Evolutionary conservation across 2,113 vertebrate species (phyloP).

Genomic region (Cavia aperea): DNA sequence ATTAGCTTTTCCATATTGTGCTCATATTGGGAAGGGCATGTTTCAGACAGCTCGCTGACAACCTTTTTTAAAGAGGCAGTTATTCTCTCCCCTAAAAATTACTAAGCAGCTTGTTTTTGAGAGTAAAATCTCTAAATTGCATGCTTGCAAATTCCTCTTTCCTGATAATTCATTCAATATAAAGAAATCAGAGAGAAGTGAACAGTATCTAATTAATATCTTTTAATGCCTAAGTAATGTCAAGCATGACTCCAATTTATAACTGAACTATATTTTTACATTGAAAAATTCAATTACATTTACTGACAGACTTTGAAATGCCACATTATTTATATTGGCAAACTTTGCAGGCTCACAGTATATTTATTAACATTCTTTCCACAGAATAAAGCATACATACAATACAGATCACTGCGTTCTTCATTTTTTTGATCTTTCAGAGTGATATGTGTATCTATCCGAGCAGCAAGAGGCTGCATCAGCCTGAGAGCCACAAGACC

Average conservation of each 20-base stretch:
- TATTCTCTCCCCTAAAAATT: slow-evolving; percentile 72
- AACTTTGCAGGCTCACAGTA: slow-evolving; percentile 73
- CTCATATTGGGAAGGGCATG: slow-evolving; percentile 69
- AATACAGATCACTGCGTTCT: slow-evolving; percentile 78
- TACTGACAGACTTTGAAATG: slow-evolving; percentile 80
- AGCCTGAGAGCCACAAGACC: slow-evolving; percentile 69
- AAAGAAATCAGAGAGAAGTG: slow-evolving; percentile 65
- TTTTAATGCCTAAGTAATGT: slow-evolving; percentile 77
- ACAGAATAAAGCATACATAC: slow-evolving; percentile 74
- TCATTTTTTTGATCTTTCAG: slow-evolving; percentile 77
- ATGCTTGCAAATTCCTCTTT: slow-evolving; percentile 71
- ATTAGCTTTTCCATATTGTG: slow-evolving; percentile 76
- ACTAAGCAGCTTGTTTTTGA: slow-evolving; percentile 71
- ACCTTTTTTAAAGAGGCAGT: slow-evolving; percentile 70
- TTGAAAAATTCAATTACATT: slow-evolving; percentile 80
- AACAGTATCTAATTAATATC: slow-evolving; percentile 78
- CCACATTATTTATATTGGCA: slow-evolving; percentile 78
- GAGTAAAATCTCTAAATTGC: slow-evolving; percentile 73
- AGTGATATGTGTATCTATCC: slow-evolving; percentile 72
- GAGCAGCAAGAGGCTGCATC: slow-evolving; percentile 58
- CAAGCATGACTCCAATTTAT: slow-evolving; percentile 76
- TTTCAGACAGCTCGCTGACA: slow-evolving; percentile 74
- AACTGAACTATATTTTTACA: slow-evolving; percentile 77
- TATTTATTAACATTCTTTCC: slow-evolving; percentile 79
- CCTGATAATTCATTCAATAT: slow-evolving; percentile 72